phyloP scores from a whole-genome alignment of 2,888 invertebrate genomes.

The Lottia scabra region DNA sequence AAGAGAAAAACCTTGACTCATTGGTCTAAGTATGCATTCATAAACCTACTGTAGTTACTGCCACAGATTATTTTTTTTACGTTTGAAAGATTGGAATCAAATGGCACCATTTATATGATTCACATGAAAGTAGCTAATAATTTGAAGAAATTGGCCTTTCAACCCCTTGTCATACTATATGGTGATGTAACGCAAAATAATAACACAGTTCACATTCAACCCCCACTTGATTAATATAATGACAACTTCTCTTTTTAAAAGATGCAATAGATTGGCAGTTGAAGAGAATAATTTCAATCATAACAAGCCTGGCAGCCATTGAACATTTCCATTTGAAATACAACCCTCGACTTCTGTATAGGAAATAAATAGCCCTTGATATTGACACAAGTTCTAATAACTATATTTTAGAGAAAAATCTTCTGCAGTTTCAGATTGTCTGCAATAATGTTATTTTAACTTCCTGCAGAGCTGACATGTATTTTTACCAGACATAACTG shows the following conservation, averaged over 20 bases:
- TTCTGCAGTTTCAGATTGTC: no score
- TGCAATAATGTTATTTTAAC: no score
- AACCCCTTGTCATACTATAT: background rate
- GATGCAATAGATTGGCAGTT: background rate
- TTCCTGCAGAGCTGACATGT: no score
- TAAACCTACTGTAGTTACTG: no score
- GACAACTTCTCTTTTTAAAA: conserved; percentile 3
- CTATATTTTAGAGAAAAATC: no score
- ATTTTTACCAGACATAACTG: no score
- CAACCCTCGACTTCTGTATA: background rate
- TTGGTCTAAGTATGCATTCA: no score
- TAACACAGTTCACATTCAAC: background rate
- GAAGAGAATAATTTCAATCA: background rate
- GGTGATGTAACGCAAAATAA: background rate
- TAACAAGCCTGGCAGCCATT: background rate
- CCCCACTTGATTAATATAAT: background rate
- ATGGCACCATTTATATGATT: background rate
- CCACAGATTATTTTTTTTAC: no score
- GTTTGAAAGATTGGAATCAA: background rate
- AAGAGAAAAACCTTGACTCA: no score
- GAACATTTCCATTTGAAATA: background rate
- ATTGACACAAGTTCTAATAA: no score
- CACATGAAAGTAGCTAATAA: background rate
- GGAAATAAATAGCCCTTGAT: no score
- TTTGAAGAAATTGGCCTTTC: background rate